Evolutionary conservation across 1,140 invertebrate species (phyloP), one percentile per base, ranked within the genome.

Genomic region (Nasonia vitripennis): DNA sequence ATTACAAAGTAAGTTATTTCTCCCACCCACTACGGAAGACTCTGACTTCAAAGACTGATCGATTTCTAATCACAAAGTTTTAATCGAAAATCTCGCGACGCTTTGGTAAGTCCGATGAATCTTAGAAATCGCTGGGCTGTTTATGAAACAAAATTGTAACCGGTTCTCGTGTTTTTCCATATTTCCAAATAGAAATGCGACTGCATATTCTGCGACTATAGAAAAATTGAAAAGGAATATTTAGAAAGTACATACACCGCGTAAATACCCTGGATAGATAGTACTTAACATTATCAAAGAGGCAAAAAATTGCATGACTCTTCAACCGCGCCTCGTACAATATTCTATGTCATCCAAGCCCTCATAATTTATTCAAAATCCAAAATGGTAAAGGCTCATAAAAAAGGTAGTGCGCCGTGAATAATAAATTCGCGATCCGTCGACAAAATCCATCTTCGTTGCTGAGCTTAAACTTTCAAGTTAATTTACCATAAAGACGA

Each of bases 1-100:
- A 75, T 55, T 31, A 48, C 73, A 62, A 62, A 27, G 68, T 37
- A 75, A 74, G 48, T 68, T 83, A 83, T 48, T 79, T 84, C 71
- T 84, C 71, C 77, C n/a, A 45, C 48, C 12, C 20, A 78, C 51
- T 48, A 11, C 75, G 55, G 27, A 27, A 27, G 27, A 79, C 48
- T 48, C 2, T 27, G 41, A 74, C 14, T 78, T 68, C n/a, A 68
- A 74, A 34, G 55, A 67, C 79, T 74, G 55, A 77, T 81, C 34
- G 37, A 86, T 86, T 86, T 68, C 82, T 81, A 77, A 86, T 81
- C 84, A 78, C 14, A 68, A 81, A 86, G 84, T 86, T 86, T 85
- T 86, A 86, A 86, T 86, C 70, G 84, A 86, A 81, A 81, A 75
- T 48, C 51, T 74, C 17, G 9, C 27, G 27, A 37, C 23, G 34